Percentiles rank a stretch among this genome's conserved stretches.
phyloP scores from a whole-genome alignment of 2,888 invertebrate species.

The Myathropa florea region DNA sequence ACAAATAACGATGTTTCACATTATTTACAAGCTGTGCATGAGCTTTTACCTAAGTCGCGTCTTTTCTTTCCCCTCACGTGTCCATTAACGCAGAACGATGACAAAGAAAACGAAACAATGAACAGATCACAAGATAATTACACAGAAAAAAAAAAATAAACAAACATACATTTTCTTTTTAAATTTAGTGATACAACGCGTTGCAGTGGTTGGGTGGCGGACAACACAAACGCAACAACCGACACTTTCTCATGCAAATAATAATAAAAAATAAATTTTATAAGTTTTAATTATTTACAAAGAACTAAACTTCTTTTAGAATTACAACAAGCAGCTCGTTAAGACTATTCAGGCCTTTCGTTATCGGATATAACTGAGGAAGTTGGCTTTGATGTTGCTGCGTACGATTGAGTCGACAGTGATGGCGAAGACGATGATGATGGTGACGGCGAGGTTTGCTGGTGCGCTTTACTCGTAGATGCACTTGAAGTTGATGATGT shows the following conservation, averaged over 20 bases:
- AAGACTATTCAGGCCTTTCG: constrained; percentile 66
- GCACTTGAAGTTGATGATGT: constrained; percentile 30
- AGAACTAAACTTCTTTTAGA: constrained; percentile 50
- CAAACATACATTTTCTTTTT: background rate
- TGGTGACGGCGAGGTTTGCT: constrained; percentile 77
- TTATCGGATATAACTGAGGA: constrained; percentile 61
- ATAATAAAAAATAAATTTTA: constrained; percentile 45
- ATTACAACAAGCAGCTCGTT: constrained; percentile 32
- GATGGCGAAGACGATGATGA: constrained; percentile 60
- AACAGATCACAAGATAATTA: constrained; percentile 29
- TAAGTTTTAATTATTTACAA: constrained; percentile 68
- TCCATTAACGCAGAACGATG: constrained; percentile 25
- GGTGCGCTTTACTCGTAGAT: constrained; percentile 38
- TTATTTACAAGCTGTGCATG: constrained; percentile 39
- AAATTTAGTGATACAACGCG: constrained; percentile 23
- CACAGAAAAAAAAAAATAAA: constrained; percentile 1
- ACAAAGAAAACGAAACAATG: constrained; percentile 18
- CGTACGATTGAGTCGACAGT: constrained; percentile 39
- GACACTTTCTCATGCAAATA: constrained; percentile 25
- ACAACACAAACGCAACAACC: constrained; percentile 6
- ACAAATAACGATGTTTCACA: constrained; percentile 37
- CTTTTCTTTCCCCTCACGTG: background rate
- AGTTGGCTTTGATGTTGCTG: constrained; percentile 65
- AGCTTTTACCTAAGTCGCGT: background rate
- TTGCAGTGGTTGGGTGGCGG: background rate